Percentiles rank a stretch among this genome's conserved stretches.
Conservation (phyloP, 2,113 vertebrate genomes). For the Drymodes brunneopygia region DNA sequence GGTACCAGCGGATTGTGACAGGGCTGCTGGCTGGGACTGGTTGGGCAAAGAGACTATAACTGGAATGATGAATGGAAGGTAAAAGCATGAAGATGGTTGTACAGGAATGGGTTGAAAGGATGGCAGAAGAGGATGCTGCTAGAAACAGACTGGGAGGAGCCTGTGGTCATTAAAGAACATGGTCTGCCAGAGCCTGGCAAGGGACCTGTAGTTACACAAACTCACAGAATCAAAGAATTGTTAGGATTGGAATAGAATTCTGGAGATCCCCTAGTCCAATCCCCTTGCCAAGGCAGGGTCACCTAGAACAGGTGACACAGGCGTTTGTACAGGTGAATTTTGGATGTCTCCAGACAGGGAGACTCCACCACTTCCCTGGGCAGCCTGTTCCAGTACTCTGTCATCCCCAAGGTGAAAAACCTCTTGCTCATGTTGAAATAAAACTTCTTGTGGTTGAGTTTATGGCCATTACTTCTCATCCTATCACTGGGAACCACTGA, state of each 20-base stretch:
- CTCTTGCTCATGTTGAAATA: neutral
- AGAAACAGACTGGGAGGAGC: no score
- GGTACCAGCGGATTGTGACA: no score
- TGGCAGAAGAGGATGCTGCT: no score
- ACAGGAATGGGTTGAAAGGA: no score
- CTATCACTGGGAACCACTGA: fast-evolving
- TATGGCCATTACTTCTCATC: neutral
- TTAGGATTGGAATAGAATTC: neutral
- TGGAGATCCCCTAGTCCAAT: neutral
- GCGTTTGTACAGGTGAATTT: neutral
- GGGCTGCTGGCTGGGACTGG: no score
- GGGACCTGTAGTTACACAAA: neutral
- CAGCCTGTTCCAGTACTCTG: neutral
- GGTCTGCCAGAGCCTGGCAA: neutral
- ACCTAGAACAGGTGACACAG: neutral
- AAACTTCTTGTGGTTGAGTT: neutral
- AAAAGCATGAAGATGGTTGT: no score
- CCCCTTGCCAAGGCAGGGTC: neutral
- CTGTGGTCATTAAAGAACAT: neutral
- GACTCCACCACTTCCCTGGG: neutral
- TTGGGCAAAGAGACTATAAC: no score
- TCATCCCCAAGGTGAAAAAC: neutral
- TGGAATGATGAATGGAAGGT: no score
- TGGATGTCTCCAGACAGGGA: neutral
- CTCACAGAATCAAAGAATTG: neutral